Evolutionary conservation across 2,888 invertebrate species (phyloP).

Genomic region (Patella ulyssiponensis): DNA sequence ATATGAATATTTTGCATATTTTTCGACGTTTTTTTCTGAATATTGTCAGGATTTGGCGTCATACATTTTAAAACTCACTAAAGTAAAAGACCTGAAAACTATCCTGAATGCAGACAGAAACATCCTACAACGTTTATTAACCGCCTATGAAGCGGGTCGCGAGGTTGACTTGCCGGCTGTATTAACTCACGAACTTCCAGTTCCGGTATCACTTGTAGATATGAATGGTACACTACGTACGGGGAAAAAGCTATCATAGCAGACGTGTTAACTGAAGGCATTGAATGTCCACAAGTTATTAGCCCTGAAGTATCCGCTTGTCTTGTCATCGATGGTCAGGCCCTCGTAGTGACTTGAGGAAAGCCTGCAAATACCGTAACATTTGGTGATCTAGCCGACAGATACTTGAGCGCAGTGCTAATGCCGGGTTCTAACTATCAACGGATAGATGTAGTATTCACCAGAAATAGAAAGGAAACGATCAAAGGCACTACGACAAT

Average conservation of each 20-base stretch:
- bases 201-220: background rate
- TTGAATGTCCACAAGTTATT: background rate
- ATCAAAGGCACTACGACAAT: background rate
- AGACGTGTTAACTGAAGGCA: slow-evolving; percentile 2
- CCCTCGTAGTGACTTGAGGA: background rate
- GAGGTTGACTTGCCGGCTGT: background rate
- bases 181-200: background rate
- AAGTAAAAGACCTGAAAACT: background rate
- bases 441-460: background rate
- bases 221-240: background rate
- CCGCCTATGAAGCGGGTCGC: background rate
- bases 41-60: too few species aligned
- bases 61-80: too few species aligned
- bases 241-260: background rate
- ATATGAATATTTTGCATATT: too few species aligned
- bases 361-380: background rate
- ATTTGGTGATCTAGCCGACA: background rate
- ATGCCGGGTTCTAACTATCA: background rate
- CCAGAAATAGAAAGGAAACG: background rate
- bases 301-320: background rate
- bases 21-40: too few species aligned
- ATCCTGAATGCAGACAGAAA: background rate
- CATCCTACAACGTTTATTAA: background rate
- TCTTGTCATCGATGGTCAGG: background rate
- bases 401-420: background rate